phyloP scores from a whole-genome alignment of 2,113 vertebrate species.

The Nothobranchius furzeri region DNA sequence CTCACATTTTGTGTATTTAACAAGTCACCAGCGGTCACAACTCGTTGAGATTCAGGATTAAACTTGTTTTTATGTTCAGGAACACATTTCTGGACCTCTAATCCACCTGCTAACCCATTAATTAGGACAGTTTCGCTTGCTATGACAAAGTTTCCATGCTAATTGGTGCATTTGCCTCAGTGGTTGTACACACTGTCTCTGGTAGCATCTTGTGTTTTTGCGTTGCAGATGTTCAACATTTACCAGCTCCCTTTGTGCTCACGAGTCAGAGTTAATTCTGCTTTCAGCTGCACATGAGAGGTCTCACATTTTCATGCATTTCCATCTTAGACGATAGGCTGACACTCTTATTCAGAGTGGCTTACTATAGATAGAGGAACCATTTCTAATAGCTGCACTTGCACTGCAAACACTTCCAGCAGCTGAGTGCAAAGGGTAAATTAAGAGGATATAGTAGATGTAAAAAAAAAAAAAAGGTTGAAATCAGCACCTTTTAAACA shows the following conservation, averaged over 20 bases:
- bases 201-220: background rate
- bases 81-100: background rate
- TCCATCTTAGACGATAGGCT: constrained; percentile 39
- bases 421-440: constrained; percentile 17
- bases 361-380: constrained; percentile 7
- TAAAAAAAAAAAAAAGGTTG: background rate
- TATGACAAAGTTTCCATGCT: background rate
- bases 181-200: background rate
- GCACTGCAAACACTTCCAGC: constrained; percentile 26
- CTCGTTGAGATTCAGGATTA: no score
- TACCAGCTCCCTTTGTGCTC: background rate
- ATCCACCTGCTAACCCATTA: background rate
- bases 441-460: background rate
- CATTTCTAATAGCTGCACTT: constrained; percentile 7
- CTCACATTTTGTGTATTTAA: no score
- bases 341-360: constrained; percentile 32
- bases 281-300: constrained; percentile 7
- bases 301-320: constrained; percentile 48
- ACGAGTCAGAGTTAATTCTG: background rate
- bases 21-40: no score
- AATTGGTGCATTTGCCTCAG: background rate
- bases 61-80: no score
- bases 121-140: background rate
- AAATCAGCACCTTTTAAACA: background rate
- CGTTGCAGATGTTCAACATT: background rate